Evolutionary conservation across 2,113 vertebrate species (phyloP), one percentile per base, ranked within the genome.

Genomic region (Antechinus stuartii): DNA sequence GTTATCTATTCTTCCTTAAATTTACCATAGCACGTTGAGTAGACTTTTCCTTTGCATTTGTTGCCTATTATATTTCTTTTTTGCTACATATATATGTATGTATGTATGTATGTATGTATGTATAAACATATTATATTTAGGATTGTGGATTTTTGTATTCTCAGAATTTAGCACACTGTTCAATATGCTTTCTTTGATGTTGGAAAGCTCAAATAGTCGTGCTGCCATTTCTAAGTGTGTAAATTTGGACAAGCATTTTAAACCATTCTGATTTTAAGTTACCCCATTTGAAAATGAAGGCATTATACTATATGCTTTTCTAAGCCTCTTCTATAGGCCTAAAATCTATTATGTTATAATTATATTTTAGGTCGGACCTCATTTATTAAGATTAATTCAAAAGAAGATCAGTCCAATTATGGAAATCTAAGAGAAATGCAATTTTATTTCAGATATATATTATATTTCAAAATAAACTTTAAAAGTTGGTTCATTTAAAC

Each of bases 101-200:
- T 52, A 52, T 11, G 1, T 49, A 84, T 30, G 90, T 93, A 35
- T 25, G 91, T 16, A 53, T 92, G 7, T 52, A 52, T 10, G 6
- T 52, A 52, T 11, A 52, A 47, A 35, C 27, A 92, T 16, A 53
- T 92, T 57, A 53, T 95, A 96, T 93, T 54, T 54, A 94, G 95
- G 54, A 25, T 27, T 46, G 2, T 57, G 89, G 91, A 91, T 42
- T 7, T 54, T 2, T n/a, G 24, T 8, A 47, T 10, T 92, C 30
- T 27, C 50, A 27, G 27, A 55, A 89, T 47, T 90, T 84, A 95
- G 90, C 55, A 61, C 57, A 53, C 46, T 89, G 12, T 68, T 35
- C 22, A 16, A 68, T 9, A 0, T 68, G n/a, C n/a, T 84, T 84
- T 16, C n/a, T 22, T 76, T 76, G 68, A 19, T n/a, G 16, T 22